phyloP scores from a whole-genome alignment of 2,888 invertebrate species.

The Luperina testacea region DNA sequence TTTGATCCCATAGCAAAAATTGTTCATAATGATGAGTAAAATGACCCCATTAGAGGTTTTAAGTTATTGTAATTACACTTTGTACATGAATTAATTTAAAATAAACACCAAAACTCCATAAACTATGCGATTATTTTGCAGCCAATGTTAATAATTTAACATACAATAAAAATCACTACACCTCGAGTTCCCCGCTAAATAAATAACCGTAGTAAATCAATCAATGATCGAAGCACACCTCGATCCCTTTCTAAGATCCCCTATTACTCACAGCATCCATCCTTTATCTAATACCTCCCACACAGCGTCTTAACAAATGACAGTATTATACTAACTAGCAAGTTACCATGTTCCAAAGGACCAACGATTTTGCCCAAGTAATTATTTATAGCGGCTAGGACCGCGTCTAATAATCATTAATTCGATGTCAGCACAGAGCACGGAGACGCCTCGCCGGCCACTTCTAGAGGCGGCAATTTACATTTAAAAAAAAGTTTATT shows the following conservation, averaged over 20 bases:
- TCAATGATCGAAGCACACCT: neutral
- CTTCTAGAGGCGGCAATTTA: neutral
- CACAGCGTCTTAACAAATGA: constrained; percentile 26
- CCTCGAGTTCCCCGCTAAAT: neutral
- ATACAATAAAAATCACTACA: neutral
- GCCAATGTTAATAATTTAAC: neutral
- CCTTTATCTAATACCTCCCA: constrained; percentile 1
- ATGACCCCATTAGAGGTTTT: neutral
- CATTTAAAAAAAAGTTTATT: neutral
- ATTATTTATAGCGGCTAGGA: constrained; percentile 22
- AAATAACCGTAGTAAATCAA: constrained; percentile 9
- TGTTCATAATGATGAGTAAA: neutral
- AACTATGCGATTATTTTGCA: no score
- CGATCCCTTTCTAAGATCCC: neutral
- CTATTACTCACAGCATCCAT: constrained; percentile 15
- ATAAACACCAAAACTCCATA: neutral
- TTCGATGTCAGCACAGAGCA: neutral
- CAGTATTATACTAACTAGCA: constrained; percentile 26
- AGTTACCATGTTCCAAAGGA: constrained; percentile 9
- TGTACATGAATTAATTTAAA: neutral
- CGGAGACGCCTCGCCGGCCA: no score
- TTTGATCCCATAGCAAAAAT: no score
- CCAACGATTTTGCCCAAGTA: neutral
- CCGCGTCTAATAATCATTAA: constrained; percentile 25
- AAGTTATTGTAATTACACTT: neutral